Conservation (phyloP, 2,888 invertebrate genomes). For the Drosophila birchii region DNA sequence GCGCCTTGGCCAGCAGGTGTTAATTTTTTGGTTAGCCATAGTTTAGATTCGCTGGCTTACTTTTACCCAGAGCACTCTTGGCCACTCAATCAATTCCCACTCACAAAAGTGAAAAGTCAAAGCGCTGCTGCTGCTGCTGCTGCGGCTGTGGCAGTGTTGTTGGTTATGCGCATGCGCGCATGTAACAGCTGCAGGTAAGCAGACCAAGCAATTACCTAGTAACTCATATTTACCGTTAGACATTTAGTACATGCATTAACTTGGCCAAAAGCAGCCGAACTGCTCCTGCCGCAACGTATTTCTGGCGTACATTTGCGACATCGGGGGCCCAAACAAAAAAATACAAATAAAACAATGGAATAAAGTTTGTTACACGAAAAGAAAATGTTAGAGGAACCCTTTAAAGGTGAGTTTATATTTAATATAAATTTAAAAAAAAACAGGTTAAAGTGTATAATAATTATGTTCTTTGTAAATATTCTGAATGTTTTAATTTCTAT, state of each 20-base stretch:
- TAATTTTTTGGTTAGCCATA: constrained; percentile 62
- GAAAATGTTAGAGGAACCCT: background rate
- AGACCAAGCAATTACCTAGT: constrained; percentile 76
- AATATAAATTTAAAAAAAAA: background rate
- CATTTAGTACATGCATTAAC: constrained; percentile 78
- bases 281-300: constrained; percentile 35
- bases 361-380: constrained; percentile 23
- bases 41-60: constrained; percentile 44
- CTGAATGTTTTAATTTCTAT: too few relatives aligned
- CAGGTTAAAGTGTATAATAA: too few relatives aligned
- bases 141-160: constrained; percentile 11
- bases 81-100: constrained; percentile 76
- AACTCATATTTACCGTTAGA: constrained; percentile 78
- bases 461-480: background rate
- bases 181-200: constrained; percentile 53
- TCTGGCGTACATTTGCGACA: constrained; percentile 50
- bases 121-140: constrained; percentile 36
- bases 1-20: constrained; percentile 64
- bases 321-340: constrained; percentile 34
- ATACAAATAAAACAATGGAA: constrained; percentile 13
- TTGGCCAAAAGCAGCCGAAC: constrained; percentile 45
- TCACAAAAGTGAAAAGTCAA: constrained; percentile 79
- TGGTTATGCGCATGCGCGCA: constrained; percentile 57
- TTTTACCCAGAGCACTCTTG: constrained; percentile 50
- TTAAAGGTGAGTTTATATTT: background rate